Evolutionary conservation across 2,113 vertebrate genomes (phyloP), one percentile per base, ranked within the genome.

Genomic region (Petrocephalus microphthalmus): DNA sequence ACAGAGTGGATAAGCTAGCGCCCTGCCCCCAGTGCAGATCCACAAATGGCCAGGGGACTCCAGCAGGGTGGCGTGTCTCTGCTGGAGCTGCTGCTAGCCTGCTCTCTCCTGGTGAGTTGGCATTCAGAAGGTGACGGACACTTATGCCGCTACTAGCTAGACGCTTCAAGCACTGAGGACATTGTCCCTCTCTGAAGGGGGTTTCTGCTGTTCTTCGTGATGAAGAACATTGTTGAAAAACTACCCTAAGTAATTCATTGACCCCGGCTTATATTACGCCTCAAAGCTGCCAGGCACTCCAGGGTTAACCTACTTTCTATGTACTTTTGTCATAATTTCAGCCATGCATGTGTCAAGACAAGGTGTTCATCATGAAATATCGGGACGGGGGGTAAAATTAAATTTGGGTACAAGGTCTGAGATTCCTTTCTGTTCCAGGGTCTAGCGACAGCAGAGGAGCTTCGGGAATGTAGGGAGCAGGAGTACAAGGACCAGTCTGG

Each of bases 381-480:
- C 22, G 60, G 22, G n/a, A n/a, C n/a, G 60, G n/a, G 22, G 60
- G 22, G 3, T 1, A 29, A 8, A 71, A 11, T 71, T 71, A 29
- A 29, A 51, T 47, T n/a, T 78, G 25, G 13, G 49, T n/a, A 74
- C 6, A 33, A 19, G 7, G 15, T 87, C 88, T 90, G 49, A 87
- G 91, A 89, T 82, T 29, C 89, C 88, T 85, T 85, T 89, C 84
- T 84, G 87, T 91, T 87, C 90, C 91, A 98, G 98, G 91, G 95
- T 89, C 89, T 95, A n/a, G 93, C 93, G 90, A 92, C 95, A 90
- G 96, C 97, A 0, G 96, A 95, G 92, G 97, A 97, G 91, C 97
- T 94, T 52, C 94, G 96, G 91, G 97, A 97, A 85, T 99, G 98
- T 91, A 95, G 96, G 90, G 98, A 99, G 5, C 98, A 98, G 90